Evolutionary conservation across 1,140 invertebrate genomes (phyloP).

Genomic region (Ceratosolen fusciceps): DNA sequence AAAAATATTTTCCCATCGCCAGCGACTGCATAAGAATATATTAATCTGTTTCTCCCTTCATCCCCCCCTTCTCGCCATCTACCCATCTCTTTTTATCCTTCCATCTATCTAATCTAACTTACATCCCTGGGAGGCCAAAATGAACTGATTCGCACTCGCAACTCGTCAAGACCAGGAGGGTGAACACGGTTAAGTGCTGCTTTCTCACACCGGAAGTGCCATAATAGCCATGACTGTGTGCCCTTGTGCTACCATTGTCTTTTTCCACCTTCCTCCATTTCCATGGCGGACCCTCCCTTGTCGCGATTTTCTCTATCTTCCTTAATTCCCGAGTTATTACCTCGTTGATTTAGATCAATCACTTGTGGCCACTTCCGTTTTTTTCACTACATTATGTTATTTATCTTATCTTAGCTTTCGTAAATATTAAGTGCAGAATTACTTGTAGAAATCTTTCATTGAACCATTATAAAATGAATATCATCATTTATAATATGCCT

Average conservation of each 20-base stretch:
- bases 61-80: not conserved
- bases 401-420: not conserved
- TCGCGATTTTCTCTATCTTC: not conserved
- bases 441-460: not conserved
- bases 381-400: conserved; percentile 14
- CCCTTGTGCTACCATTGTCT: conserved; percentile 32
- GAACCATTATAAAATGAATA: not conserved
- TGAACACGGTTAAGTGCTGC: conserved; percentile 60
- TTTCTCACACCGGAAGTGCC: conserved; percentile 64
- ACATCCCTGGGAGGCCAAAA: conserved; percentile 31
- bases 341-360: conserved; percentile 16
- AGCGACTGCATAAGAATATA: not conserved
- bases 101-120: not conserved
- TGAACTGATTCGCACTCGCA: conserved; percentile 56
- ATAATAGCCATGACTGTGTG: conserved; percentile 57
- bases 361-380: conserved; percentile 24
- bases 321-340: conserved; percentile 15
- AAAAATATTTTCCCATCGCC: conserved; percentile 5
- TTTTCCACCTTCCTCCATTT: not conserved
- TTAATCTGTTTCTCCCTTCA: not conserved
- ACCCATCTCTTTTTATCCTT: not conserved
- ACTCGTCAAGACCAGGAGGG: conserved; percentile 37
- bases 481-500: not conserved
- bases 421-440: not conserved
- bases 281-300: not conserved